phyloP scores from a whole-genome alignment of 1,140 invertebrate genomes.

The Oscheius sp. region DNA sequence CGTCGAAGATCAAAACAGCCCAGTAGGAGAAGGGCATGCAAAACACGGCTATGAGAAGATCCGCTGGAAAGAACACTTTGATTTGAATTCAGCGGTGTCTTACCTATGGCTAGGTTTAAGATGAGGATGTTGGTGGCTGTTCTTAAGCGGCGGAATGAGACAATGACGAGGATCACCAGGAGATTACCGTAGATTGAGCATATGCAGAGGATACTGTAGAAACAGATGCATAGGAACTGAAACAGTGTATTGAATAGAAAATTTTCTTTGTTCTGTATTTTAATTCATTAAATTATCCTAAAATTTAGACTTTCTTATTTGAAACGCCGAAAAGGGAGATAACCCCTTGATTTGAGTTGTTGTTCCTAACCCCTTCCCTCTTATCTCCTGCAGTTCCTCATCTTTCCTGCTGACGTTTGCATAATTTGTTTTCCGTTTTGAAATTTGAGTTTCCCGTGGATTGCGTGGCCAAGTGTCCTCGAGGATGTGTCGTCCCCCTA shows the following conservation, averaged over 20 bases:
- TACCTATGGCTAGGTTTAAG: conserved; percentile 45
- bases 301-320: no score
- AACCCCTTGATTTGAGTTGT: no score
- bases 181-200: conserved; percentile 55
- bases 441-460: no score
- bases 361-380: no score
- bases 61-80: conserved; percentile 26
- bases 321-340: no score
- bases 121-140: conserved; percentile 59
- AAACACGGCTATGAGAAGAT: conserved; percentile 52
- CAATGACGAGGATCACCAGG: conserved; percentile 57
- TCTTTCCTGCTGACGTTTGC: no score
- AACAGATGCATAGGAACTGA: conserved; percentile 52
- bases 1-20: conserved; percentile 60
- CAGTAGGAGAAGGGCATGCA: conserved; percentile 60
- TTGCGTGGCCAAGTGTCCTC: no score
- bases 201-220: conserved; percentile 53
- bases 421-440: no score
- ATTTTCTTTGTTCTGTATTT: no score
- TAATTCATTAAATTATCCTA: no score
- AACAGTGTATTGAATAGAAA: conserved; percentile 15
- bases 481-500: no score
- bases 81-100: neutral
- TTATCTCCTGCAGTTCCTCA: no score
- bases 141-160: conserved; percentile 53